Conservation (phyloP, 2,113 vertebrate genomes). For the Megaceryle maxima region DNA sequence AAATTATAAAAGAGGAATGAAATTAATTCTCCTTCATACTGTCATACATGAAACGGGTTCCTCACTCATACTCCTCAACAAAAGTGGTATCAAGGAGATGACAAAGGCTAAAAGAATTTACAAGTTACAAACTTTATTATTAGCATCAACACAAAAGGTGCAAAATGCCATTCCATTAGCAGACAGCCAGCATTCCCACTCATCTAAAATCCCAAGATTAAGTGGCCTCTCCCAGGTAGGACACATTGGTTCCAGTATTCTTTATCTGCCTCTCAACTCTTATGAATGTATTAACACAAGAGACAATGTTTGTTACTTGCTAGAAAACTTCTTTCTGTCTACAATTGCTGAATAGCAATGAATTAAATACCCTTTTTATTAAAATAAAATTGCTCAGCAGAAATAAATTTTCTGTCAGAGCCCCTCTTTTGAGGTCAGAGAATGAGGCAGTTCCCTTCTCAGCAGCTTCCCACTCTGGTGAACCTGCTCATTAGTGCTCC, state of each 20-base stretch:
- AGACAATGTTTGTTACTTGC: background rate
- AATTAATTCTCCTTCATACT: background rate
- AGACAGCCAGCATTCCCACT: background rate
- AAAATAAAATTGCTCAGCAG: background rate
- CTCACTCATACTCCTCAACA: background rate
- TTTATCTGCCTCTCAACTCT: background rate
- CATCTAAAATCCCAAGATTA: background rate
- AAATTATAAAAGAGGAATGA: background rate
- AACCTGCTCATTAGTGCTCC: background rate
- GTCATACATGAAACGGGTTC: background rate
- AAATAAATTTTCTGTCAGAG: background rate
- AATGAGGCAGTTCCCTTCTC: background rate
- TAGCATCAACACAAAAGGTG: background rate
- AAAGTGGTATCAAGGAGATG: background rate
- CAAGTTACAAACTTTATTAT: background rate
- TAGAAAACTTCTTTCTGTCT: background rate
- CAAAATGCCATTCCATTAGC: background rate
- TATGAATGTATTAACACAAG: background rate
- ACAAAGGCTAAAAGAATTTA: background rate
- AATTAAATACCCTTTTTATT: background rate
- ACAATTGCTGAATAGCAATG: background rate
- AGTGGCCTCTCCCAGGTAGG: background rate
- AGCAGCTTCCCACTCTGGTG: background rate
- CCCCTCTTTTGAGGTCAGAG: background rate
- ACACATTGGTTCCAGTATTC: background rate